phyloP scores from a whole-genome alignment of 2,888 invertebrate species.

The Mongoloraphidia duomilia region DNA sequence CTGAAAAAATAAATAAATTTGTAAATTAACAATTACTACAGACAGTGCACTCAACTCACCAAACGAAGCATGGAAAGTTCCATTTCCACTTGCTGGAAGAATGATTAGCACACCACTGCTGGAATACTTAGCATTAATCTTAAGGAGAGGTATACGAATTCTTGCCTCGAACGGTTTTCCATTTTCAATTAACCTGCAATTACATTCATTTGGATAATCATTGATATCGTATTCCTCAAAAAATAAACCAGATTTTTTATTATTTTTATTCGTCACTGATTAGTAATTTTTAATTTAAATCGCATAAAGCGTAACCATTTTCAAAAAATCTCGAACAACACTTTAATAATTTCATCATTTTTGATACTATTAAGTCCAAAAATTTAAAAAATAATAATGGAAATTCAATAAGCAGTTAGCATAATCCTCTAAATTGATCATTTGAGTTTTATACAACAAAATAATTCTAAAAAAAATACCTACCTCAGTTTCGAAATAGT shows the following conservation, averaged over 20 bases:
- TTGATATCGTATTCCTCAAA: neutral
- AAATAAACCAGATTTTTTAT: neutral
- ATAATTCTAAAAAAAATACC: slow-evolving; percentile 16
- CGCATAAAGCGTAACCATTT: neutral
- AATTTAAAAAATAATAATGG: neutral
- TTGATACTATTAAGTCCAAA: neutral
- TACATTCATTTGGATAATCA: neutral
- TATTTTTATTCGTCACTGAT: neutral
- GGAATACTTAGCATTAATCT: slow-evolving; percentile 48
- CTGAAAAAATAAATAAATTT: too few species aligned
- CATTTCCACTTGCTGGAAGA: slow-evolving; percentile 55
- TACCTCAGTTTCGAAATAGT: slow-evolving; percentile 41
- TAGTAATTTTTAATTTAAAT: neutral
- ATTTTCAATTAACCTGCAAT: slow-evolving; percentile 36
- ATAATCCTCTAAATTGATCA: too few species aligned
- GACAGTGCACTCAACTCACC: slow-evolving; percentile 26
- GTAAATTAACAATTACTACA: too few species aligned
- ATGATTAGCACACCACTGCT: slow-evolving; percentile 55
- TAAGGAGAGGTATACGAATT: slow-evolving; percentile 47
- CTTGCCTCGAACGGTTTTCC: slow-evolving; percentile 50
- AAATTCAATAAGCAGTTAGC: too few species aligned
- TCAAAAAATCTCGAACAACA: neutral
- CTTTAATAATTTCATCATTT: too few species aligned
- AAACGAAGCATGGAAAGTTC: slow-evolving; percentile 49
- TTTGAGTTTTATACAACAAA: neutral